Percentiles rank a stretch among this genome's conserved stretches.
Evolutionary conservation across 2,888 invertebrate genomes (phyloP).

Genomic region (Pediacus dermestoides): DNA sequence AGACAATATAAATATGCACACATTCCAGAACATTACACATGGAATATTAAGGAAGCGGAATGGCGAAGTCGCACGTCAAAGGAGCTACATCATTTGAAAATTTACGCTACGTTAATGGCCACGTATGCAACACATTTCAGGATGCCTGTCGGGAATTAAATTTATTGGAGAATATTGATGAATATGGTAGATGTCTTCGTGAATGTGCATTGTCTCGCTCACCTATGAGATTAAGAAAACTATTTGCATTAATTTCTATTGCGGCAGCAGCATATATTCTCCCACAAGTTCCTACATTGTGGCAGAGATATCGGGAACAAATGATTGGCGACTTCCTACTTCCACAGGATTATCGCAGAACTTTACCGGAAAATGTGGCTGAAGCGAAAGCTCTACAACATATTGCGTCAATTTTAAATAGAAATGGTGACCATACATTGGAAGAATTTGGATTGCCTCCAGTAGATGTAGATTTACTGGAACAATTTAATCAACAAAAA

Average conservation of each 20-base stretch:
- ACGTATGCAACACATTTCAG: conserved; percentile 30
- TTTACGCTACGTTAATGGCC: conserved; percentile 17
- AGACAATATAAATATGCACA: conserved; percentile 18
- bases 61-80: conserved; percentile 13
- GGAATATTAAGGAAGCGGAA: conserved; percentile 2
- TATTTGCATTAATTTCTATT: conserved; percentile 29
- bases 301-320: too few species aligned
- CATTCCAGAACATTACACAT: conserved; percentile 20
- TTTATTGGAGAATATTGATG: conserved; percentile 33
- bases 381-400: too few species aligned
- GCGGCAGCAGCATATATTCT: background rate
- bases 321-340: too few species aligned
- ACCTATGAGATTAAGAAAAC: conserved; percentile 31
- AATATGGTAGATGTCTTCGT: conserved; percentile 28
- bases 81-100: conserved; percentile 31
- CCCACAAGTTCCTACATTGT: conserved; percentile 4
- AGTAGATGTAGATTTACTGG: too few species aligned
- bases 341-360: too few species aligned
- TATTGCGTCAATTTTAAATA: too few species aligned
- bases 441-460: too few species aligned
- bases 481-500: too few species aligned
- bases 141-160: conserved; percentile 13
- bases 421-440: too few species aligned
- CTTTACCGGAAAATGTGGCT: too few species aligned
- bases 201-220: conserved; percentile 31